phyloP scores from a whole-genome alignment of 1,140 invertebrate species.

The Tenebrio molitor region DNA sequence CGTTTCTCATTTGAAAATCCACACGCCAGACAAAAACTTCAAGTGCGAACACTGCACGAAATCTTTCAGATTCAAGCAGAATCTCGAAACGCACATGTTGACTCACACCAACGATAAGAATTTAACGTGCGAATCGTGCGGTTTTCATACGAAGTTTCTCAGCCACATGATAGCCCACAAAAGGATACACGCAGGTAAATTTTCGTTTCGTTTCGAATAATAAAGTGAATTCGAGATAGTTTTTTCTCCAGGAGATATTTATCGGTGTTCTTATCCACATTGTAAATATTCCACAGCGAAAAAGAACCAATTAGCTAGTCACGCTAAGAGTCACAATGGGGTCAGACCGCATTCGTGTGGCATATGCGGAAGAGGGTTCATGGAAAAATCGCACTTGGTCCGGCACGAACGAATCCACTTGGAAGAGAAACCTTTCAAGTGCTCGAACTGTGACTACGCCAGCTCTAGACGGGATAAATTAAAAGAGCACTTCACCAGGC shows the following conservation, averaged over 20 bases:
- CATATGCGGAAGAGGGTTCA: constrained; percentile 75
- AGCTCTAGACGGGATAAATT: constrained; percentile 77
- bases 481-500: constrained; percentile 76
- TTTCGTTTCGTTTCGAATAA: not conserved
- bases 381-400: constrained; percentile 78
- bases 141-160: constrained; percentile 78
- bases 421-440: constrained; percentile 73
- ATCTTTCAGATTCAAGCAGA: constrained; percentile 65
- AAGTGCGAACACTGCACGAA: constrained; percentile 66
- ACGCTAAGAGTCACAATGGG: constrained; percentile 75
- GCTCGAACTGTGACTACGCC: constrained; percentile 76
- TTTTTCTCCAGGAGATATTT: constrained; percentile 64
- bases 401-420: constrained; percentile 77
- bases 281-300: constrained; percentile 78
- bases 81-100: constrained; percentile 72
- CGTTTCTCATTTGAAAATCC: constrained; percentile 64
- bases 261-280: constrained; percentile 72
- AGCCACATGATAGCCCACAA: constrained; percentile 78
- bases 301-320: constrained; percentile 76
- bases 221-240: constrained; percentile 18
- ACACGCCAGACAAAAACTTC: constrained; percentile 63
- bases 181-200: constrained; percentile 73
- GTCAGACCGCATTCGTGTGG: constrained; percentile 75
- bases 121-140: constrained; percentile 74
- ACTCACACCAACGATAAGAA: constrained; percentile 72